Percentiles rank a stretch among this genome's conserved stretches.
phyloP scores from a whole-genome alignment of 1,140 invertebrate genomes.

The Drosophila miranda region DNA sequence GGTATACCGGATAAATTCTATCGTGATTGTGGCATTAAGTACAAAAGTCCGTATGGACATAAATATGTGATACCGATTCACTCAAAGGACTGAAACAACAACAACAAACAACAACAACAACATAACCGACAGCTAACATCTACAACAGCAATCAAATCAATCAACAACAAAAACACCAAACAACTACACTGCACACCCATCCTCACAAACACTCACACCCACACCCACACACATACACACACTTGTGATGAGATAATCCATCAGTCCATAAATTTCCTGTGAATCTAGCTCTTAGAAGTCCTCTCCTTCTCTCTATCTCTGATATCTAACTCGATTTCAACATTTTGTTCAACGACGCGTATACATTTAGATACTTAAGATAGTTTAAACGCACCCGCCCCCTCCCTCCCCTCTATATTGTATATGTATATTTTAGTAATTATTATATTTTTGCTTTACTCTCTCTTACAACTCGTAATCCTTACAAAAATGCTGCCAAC shows the following conservation, averaged over 20 bases:
- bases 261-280: slow-evolving; percentile 75
- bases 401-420: slow-evolving; percentile 19
- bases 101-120: slow-evolving; percentile 31
- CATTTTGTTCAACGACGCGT: slow-evolving; percentile 53
- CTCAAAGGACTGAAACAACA: slow-evolving; percentile 83
- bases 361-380: slow-evolving; percentile 36
- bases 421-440: slow-evolving; percentile 30
- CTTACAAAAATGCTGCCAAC: slow-evolving; percentile 45
- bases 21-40: slow-evolving; percentile 89
- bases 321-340: slow-evolving; percentile 63
- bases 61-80: slow-evolving; percentile 94
- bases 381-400: slow-evolving; percentile 25
- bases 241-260: slow-evolving; percentile 69
- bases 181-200: slow-evolving; percentile 14
- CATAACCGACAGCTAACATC: slow-evolving; percentile 42
- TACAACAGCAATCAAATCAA: slow-evolving; percentile 46
- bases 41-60: slow-evolving; percentile 93
- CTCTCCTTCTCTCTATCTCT: slow-evolving; percentile 28
- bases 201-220: slow-evolving; percentile 22
- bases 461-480: slow-evolving; percentile 1
- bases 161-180: slow-evolving; percentile 25
- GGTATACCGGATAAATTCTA: slow-evolving; percentile 91
- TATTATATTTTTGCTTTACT: slow-evolving; percentile 43
- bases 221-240: slow-evolving; percentile 47
- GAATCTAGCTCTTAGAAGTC: slow-evolving; percentile 76